Evolutionary conservation across 1,140 invertebrate genomes (phyloP), one percentile per base, ranked within the genome.

Genomic region (Maconellicoccus hirsutus): DNA sequence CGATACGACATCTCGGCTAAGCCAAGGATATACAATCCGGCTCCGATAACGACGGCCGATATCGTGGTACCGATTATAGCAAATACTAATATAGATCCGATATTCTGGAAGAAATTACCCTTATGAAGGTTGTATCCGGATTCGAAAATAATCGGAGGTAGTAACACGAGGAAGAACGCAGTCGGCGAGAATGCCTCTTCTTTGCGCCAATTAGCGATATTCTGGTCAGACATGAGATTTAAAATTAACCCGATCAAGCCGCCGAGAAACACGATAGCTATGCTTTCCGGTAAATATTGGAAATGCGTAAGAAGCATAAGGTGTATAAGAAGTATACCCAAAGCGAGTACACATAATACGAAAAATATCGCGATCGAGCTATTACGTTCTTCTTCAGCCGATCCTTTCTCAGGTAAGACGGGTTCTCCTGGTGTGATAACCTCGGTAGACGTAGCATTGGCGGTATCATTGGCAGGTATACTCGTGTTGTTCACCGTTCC

Each of bases 121-220:
- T 98, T 98, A 77, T 98, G 96, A 66, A 98, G 84, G 86, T 98
- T 98, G 78, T 98, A 98, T 3, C 96, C 96, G 3, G 94, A 97
- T 81, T 99, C 96, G 84, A 98, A 98, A 75, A 99, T 98, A 61
- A 98, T 99, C 0, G 96, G 96, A 6, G 96, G 96, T n/a, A 99
- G 79, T 0, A 98, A 83, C 0, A 98, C 91, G 61, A 98, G 83
- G 76, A 99, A 99, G 79, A 99, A 99, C 10, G 94, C 92, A 66
- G 94, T 98, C 0, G 96, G 96, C 14, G 93, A 94, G 77, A 98
- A 96, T 0, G 94, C 92, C 82, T 98, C 96, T 80, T 98, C 94
- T 81, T 94, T 95, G 77, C 89, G 87, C 93, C 93, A 96, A 79
- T 96, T 94, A 42, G 90, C 90, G 75, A 94, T 89, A 78, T 95